Evolutionary conservation across 2,888 invertebrate species (phyloP), one percentile per base, ranked within the genome.

Genomic region (Drosophila glabriapex): DNA sequence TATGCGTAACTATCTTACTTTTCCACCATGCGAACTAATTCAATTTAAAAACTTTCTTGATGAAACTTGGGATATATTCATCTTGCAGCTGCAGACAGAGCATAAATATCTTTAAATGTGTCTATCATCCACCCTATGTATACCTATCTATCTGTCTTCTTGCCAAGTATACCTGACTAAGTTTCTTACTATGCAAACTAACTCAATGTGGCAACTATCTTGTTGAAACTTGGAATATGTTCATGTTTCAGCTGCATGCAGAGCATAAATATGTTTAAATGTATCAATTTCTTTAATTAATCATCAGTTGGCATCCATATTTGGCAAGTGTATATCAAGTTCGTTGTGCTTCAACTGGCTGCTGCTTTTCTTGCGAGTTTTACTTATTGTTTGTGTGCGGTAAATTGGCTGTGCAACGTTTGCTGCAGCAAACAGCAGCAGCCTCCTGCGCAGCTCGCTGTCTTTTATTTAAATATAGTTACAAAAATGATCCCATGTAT

Each of bases 361-460:
- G 46, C 46, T 4, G 46, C 46, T 9, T 16, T 25, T 16, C 25
- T 2, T 16, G 46, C 16, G 5, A 25, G 46, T 14, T 55, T 62
- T 19, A 35, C 53, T 84, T 70, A 68, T 78, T 66, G 61, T 71
- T 74, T 73, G 66, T 77, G 61, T 80, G 79, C 80, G 63, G 69
- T 71, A 86, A 84, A 86, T 86, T 86, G 68, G 78, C 76, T 80
- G 72, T 82, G 73, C 74, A 80, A 65, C 81, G 82, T 68, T 46
- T 64, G 82, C 72, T 64, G 66, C 59, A 25, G 54, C 46, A 62
- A 25, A 25, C 58, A n/a, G 55, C 46, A 67, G 4, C 46, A 46
- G 61, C 69, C 60, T 72, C 52, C 71, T 71, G 56, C 60, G 50
- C 58, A 37, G 31, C 65, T 49, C 41, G 31, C n/a, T 50, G 62